These are phyloP conservation scores for Crotalus helleri DNA, from an alignment of 2,113 vertebrate genomes.

Conservation along the genomic window DNA sequence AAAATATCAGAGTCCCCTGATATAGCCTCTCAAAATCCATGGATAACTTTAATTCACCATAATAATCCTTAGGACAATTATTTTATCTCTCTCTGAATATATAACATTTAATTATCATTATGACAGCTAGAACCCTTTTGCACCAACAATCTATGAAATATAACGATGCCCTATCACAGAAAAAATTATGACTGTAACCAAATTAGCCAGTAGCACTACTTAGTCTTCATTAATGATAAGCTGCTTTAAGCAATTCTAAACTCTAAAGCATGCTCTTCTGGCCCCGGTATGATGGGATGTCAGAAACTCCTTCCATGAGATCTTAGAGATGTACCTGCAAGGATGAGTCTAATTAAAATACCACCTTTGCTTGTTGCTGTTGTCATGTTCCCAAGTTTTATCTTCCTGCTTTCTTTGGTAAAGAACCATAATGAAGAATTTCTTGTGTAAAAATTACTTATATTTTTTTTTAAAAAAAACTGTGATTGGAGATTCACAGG, in stretches of 20 bases:
- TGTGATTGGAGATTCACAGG: background rate
- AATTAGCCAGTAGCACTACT: background rate
- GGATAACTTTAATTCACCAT: background rate
- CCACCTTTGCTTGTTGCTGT: background rate
- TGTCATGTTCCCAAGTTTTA: background rate
- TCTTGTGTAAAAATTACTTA: background rate
- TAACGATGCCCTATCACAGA: background rate
- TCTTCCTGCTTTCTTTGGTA: background rate
- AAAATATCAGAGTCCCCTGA: background rate
- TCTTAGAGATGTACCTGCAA: background rate
- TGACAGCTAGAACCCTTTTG: background rate
- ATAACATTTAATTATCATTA: background rate
- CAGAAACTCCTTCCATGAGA: background rate
- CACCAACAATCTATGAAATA: background rate
- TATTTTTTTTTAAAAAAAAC: background rate
- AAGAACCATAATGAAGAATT: background rate
- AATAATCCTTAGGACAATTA: background rate
- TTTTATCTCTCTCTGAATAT: background rate
- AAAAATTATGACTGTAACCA: background rate
- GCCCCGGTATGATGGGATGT: background rate
- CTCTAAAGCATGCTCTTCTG: background rate
- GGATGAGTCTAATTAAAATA: background rate
- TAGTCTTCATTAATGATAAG: background rate
- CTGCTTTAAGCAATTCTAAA: background rate
- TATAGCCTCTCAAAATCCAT: background rate